Evolutionary conservation across 1,140 invertebrate species (phyloP).

Genomic region (Battus philenor): DNA sequence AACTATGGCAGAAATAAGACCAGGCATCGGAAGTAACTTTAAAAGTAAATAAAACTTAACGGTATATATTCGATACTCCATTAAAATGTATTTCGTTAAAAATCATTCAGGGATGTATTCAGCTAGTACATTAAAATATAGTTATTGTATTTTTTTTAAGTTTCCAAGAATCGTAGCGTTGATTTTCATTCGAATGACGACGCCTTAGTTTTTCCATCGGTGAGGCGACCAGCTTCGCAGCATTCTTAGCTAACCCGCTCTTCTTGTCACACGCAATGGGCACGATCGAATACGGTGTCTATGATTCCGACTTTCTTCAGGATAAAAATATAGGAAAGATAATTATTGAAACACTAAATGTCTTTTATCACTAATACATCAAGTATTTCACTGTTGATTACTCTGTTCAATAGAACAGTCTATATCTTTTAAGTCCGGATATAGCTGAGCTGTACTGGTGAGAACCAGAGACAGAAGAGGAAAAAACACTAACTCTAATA

Average conservation of each 20-base stretch:
- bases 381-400: neutral
- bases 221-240: neutral
- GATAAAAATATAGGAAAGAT: too few relatives aligned
- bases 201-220: conserved; percentile 7
- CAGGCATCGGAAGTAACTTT: too few relatives aligned
- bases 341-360: too few relatives aligned
- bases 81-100: too few relatives aligned
- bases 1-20: too few relatives aligned
- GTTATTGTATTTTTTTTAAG: neutral
- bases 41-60: too few relatives aligned
- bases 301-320: neutral
- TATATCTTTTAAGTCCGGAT: too few relatives aligned
- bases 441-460: too few relatives aligned
- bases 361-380: neutral
- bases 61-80: too few relatives aligned
- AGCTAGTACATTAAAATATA: neutral
- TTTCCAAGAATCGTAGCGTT: conserved; percentile 6
- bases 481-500: too few relatives aligned
- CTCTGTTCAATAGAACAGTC: too few relatives aligned
- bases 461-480: too few relatives aligned
- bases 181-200: conserved; percentile 5
- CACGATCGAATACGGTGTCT: neutral
- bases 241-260: conserved; percentile 10
- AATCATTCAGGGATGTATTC: neutral
- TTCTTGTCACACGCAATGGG: conserved; percentile 11